phyloP scores from a whole-genome alignment of 2,113 vertebrate genomes.

The Oncorhynchus clarkii region DNA sequence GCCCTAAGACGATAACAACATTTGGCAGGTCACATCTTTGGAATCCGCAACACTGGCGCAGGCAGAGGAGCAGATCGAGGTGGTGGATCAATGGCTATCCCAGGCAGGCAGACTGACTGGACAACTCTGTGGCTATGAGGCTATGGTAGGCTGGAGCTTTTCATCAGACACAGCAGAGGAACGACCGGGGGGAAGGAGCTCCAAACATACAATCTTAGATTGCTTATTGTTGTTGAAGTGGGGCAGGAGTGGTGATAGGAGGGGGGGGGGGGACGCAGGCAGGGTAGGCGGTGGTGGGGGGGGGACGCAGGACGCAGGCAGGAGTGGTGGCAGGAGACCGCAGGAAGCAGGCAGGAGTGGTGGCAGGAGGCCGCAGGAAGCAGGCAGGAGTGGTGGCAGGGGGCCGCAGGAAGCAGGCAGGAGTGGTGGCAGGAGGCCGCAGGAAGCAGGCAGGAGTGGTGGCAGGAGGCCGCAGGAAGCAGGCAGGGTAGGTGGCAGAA shows the following conservation, averaged over 20 bases:
- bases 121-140: conserved; percentile 63
- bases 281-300: too few relatives aligned
- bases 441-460: too few relatives aligned
- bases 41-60: conserved; percentile 69
- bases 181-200: conserved; percentile 57
- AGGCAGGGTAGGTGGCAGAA: too few relatives aligned
- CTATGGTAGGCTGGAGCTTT: conserved; percentile 77
- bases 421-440: too few relatives aligned
- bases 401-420: too few relatives aligned
- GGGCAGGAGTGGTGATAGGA: too few relatives aligned
- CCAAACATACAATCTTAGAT: conserved; percentile 71
- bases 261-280: too few relatives aligned
- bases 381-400: too few relatives aligned
- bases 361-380: too few relatives aligned
- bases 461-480: too few relatives aligned
- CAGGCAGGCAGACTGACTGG: conserved; percentile 45
- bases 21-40: conserved; percentile 77
- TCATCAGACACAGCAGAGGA: conserved; percentile 80
- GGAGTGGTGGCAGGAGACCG: conserved; percentile 20
- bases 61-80: conserved; percentile 47
- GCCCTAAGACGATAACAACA: conserved; percentile 67
- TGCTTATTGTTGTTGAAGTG: conserved; percentile 72
- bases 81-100: conserved; percentile 68
- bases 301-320: too few relatives aligned
- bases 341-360: too few relatives aligned